phyloP scores from a whole-genome alignment of 2,888 invertebrate genomes.

The Xestoiulus laeticollis region DNA sequence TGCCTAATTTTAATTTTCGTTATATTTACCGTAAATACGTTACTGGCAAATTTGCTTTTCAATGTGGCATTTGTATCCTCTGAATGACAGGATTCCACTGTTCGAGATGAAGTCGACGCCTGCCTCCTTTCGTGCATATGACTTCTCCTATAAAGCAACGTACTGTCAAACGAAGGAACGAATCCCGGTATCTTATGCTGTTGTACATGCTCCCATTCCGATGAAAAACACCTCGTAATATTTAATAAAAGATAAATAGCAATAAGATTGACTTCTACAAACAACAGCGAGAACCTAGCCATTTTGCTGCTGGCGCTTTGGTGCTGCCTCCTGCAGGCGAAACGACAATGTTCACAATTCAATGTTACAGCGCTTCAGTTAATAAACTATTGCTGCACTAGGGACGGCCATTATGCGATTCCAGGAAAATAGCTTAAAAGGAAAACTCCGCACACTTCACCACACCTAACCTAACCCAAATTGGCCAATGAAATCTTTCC shows the following conservation, averaged over 20 bases:
- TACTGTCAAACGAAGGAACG: neutral
- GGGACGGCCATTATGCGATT: too few relatives aligned
- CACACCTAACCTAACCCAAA: too few relatives aligned
- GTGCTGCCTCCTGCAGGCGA: neutral
- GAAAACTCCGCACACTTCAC: too few relatives aligned
- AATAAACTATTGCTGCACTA: too few relatives aligned
- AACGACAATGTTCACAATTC: neutral
- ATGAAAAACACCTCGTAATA: conserved; percentile 22
- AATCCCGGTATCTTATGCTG: neutral
- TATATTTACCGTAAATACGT: conserved; percentile 12
- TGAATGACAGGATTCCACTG: neutral
- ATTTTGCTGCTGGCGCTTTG: conserved; percentile 19
- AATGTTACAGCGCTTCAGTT: neutral
- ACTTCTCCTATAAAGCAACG: neutral
- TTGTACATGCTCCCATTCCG: neutral
- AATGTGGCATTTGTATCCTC: conserved; percentile 8
- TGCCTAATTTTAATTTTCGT: neutral
- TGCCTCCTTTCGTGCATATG: conserved; percentile 1
- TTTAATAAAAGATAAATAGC: conserved; percentile 10
- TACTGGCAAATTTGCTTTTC: neutral
- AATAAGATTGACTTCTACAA: neutral
- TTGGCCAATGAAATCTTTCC: too few relatives aligned
- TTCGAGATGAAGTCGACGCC: neutral
- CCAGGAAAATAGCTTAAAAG: too few relatives aligned
- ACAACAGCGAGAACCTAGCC: neutral